Conservation (phyloP, 2,888 invertebrate species). For the Cacoxenus indagator region DNA sequence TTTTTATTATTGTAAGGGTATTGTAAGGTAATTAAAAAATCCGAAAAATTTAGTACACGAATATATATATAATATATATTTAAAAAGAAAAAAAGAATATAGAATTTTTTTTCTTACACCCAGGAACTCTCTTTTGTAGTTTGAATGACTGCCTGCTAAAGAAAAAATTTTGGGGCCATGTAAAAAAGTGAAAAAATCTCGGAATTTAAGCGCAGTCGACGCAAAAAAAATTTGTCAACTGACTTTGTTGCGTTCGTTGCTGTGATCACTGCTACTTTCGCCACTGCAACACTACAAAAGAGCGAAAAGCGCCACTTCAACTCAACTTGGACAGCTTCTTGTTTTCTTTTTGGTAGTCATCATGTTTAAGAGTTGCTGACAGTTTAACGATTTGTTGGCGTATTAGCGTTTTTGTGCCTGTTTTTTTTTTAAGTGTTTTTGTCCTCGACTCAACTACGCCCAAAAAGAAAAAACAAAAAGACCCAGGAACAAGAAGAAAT, state of each 20-base stretch:
- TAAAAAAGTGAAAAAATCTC: not conserved
- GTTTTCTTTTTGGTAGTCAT: not conserved
- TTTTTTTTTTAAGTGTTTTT: not conserved
- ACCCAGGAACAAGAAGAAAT: conserved; percentile 30
- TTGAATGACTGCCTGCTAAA: not conserved
- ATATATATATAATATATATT: too few relatives aligned
- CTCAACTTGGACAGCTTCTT: not conserved
- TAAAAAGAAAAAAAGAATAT: too few relatives aligned
- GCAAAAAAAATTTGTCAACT: conserved; percentile 13
- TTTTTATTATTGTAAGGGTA: too few relatives aligned
- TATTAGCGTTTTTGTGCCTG: conserved; percentile 51
- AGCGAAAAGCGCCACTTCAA: not conserved
- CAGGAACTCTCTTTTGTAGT: not conserved
- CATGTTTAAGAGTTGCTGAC: conserved; percentile 61
- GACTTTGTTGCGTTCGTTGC: conserved; percentile 14
- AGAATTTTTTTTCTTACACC: not conserved
- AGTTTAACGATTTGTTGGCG: conserved; percentile 67
- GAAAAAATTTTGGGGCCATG: not conserved
- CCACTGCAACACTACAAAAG: not conserved
- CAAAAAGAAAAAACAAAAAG: conserved; percentile 23
- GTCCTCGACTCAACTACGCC: not conserved
- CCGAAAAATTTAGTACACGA: too few relatives aligned
- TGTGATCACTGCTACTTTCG: not conserved
- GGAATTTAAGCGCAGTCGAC: conserved; percentile 7
- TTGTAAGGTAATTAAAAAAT: too few relatives aligned